These are phyloP conservation scores for Thelaira solivaga DNA, from an alignment of 2,888 invertebrate species.

Conservation along the genomic window DNA sequence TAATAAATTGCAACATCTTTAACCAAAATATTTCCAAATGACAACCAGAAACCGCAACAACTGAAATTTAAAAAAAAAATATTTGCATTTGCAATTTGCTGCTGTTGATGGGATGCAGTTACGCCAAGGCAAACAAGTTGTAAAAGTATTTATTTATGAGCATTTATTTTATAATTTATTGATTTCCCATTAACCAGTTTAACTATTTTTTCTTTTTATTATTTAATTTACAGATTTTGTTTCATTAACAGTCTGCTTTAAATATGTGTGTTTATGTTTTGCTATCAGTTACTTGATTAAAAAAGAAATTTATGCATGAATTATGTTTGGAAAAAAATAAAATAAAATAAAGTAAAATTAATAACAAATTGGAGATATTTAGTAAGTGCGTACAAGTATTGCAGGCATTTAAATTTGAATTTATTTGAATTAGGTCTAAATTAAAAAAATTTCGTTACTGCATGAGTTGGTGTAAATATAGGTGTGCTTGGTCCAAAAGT, in stretches of 20 bases:
- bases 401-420: too few species aligned
- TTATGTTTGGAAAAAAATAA: conserved; percentile 15
- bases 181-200: conserved; percentile 17
- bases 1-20: conserved; percentile 10
- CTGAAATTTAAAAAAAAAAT: neutral
- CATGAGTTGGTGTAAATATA: too few species aligned
- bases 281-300: too few species aligned
- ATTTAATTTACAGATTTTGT: too few species aligned
- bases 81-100: neutral
- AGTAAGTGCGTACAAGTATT: too few species aligned
- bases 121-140: conserved; percentile 47
- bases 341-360: too few species aligned
- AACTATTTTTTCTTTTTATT: neutral
- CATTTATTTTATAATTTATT: conserved; percentile 14
- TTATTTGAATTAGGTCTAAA: too few species aligned
- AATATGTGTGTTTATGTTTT: too few species aligned
- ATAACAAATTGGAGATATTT: too few species aligned
- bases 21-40: neutral
- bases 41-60: neutral
- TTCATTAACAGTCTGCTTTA: too few species aligned
- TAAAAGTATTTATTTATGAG: conserved; percentile 25
- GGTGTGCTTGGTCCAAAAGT: too few species aligned
- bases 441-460: too few species aligned
- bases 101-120: conserved; percentile 21
- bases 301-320: neutral